These are phyloP conservation scores for Drosophila borborema DNA, from an alignment of 2,888 invertebrate species.

Conservation along the genomic window DNA sequence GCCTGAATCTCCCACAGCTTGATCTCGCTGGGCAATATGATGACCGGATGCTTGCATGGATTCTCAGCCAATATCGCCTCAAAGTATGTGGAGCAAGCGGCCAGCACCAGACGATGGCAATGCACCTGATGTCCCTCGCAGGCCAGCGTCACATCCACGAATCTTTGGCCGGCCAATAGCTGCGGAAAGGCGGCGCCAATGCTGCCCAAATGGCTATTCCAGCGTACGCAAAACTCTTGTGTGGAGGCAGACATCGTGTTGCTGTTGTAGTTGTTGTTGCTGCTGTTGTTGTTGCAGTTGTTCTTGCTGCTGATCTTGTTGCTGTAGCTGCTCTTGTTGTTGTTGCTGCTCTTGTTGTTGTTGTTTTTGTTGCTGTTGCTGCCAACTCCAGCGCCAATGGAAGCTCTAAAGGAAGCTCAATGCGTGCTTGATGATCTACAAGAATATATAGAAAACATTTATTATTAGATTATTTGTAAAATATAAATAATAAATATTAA, in stretches of 20 bases:
- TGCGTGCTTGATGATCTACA: conserved; percentile 1
- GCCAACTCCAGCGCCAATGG: conserved; percentile 14
- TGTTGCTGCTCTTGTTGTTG: background rate
- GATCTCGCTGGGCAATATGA: conserved; percentile 92
- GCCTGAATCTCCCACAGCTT: conserved; percentile 94
- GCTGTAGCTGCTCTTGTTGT: background rate
- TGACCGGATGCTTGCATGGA: conserved; percentile 94
- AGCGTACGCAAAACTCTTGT: conserved; percentile 85
- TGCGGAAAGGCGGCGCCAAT: conserved; percentile 85
- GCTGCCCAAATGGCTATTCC: conserved; percentile 85
- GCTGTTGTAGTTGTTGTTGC: background rate
- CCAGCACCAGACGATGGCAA: conserved; percentile 94
- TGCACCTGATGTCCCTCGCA: conserved; percentile 93
- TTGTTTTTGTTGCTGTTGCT: too few species aligned
- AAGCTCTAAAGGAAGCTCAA: conserved; percentile 20
- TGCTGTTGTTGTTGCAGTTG: background rate
- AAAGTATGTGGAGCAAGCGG: conserved; percentile 94
- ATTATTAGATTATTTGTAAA: background rate
- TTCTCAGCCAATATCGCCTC: conserved; percentile 92
- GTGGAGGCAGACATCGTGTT: conserved; percentile 57
- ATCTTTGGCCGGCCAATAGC: conserved; percentile 85
- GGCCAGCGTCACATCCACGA: conserved; percentile 95
- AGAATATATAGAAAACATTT: too few species aligned
- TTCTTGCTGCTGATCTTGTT: background rate
- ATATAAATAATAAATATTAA: background rate